phyloP scores from a whole-genome alignment of 2,888 invertebrate genomes.

The Mythimna pallens region DNA sequence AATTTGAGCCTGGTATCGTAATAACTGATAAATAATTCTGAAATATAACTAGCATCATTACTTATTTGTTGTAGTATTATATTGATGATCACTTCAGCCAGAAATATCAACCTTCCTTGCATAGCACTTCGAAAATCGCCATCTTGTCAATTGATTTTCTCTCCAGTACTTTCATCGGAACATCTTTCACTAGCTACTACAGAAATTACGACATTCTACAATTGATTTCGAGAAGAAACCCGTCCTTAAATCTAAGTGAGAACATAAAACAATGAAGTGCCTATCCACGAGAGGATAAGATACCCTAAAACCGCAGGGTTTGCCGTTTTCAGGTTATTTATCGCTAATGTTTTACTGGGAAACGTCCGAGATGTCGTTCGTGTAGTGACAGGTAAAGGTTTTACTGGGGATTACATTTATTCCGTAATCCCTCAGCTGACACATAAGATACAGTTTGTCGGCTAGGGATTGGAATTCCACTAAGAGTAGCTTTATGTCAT shows the following conservation, averaged over 20 bases:
- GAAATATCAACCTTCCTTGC: conserved; percentile 6
- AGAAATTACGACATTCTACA: conserved; percentile 40
- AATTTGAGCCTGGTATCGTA: conserved; percentile 9
- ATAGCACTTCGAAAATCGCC: conserved; percentile 6
- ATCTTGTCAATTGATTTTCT: conserved; percentile 17
- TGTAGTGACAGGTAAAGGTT: conserved; percentile 53
- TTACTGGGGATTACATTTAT: conserved; percentile 46
- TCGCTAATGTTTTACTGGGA: conserved; percentile 66
- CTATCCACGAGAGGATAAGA: conserved; percentile 61
- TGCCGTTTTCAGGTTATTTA: conserved; percentile 67
- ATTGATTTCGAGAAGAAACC: conserved; percentile 42
- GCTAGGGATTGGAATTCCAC: conserved; percentile 22
- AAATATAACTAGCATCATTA: conserved; percentile 4
- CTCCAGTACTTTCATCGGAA: conserved; percentile 20
- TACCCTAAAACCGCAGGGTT: conserved; percentile 62
- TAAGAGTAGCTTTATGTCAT: conserved; percentile 42
- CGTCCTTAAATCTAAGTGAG: conserved; percentile 62
- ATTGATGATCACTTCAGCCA: not conserved
- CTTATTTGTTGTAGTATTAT: not conserved
- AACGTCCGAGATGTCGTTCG: conserved; percentile 49
- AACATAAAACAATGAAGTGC: conserved; percentile 68
- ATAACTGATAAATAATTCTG: conserved; percentile 30
- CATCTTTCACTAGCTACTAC: conserved; percentile 14
- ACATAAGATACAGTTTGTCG: conserved; percentile 38
- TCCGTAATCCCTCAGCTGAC: conserved; percentile 46